Percentiles rank a stretch among this genome's conserved stretches.
Evolutionary conservation across 2,113 vertebrate species (phyloP).

Genomic region (Charina bottae): DNA sequence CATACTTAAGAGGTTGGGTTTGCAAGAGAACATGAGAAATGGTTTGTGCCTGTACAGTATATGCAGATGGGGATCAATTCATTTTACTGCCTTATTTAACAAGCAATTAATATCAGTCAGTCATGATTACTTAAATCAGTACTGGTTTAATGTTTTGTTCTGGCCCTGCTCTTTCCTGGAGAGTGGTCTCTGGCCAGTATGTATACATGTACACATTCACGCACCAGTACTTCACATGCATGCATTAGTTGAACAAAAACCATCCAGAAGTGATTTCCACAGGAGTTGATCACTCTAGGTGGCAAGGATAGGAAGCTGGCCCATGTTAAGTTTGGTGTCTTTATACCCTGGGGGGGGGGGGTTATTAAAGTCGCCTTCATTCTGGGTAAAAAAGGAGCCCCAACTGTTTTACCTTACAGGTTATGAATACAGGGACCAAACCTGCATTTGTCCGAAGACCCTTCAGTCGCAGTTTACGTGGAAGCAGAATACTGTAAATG

Average conservation of each 20-base stretch:
- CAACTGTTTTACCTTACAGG: neutral
- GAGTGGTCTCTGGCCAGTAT: neutral
- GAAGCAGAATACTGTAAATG: neutral
- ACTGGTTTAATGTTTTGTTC: neutral
- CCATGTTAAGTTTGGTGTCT: neutral
- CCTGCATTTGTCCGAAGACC: slow-evolving; percentile 32
- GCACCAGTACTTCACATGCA: neutral
- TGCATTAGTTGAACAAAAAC: neutral
- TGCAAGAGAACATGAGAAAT: neutral
- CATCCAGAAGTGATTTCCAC: neutral
- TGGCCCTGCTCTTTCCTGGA: neutral
- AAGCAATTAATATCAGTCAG: neutral
- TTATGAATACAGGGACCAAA: neutral
- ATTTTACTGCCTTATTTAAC: neutral
- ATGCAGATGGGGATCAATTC: neutral
- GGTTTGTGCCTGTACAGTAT: neutral
- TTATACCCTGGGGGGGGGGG: neutral
- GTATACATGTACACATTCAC: neutral
- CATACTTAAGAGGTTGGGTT: neutral
- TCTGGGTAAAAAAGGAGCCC: neutral
- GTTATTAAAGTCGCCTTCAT: neutral
- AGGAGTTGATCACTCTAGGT: neutral
- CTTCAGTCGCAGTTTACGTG: accelerated
- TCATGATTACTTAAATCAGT: neutral
- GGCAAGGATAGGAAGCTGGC: neutral